Percentiles rank a stretch among this genome's conserved stretches.
These are phyloP conservation scores for Caloenas nicobarica DNA, from an alignment of 2,113 vertebrate species.

Conservation along the genomic window DNA sequence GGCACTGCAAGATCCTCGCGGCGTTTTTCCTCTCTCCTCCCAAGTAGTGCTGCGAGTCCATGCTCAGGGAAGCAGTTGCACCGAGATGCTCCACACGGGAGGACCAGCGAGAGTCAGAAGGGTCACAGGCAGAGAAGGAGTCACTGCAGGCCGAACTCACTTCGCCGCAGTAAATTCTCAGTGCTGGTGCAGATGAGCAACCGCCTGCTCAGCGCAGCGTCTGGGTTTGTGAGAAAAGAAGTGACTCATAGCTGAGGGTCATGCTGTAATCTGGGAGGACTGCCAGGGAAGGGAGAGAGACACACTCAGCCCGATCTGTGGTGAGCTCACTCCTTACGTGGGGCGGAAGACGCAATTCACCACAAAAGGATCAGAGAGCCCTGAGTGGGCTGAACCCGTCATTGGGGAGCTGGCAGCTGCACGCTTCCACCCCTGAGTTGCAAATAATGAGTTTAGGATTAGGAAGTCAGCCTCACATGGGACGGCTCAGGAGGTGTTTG, in stretches of 20 bases:
- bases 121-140: neutral
- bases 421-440: neutral
- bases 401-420: neutral
- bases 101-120: neutral
- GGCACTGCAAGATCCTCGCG: rapidly evolving
- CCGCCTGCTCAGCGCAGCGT: neutral
- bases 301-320: neutral
- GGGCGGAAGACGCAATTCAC: neutral
- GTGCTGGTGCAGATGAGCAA: slow-evolving; percentile 21
- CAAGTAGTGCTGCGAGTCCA: neutral
- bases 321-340: slow-evolving; percentile 48
- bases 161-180: neutral
- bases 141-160: neutral
- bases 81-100: neutral
- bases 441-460: slow-evolving; percentile 19
- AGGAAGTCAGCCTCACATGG: neutral
- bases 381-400: neutral
- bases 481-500: neutral
- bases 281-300: slow-evolving; percentile 45
- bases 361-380: neutral
- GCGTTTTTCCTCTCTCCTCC: neutral
- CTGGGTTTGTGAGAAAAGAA: slow-evolving; percentile 49
- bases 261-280: slow-evolving; percentile 43
- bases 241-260: slow-evolving; percentile 58
- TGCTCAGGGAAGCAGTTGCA: neutral